Conservation (phyloP, 2,888 invertebrate genomes). For the Drosophila falleni region DNA sequence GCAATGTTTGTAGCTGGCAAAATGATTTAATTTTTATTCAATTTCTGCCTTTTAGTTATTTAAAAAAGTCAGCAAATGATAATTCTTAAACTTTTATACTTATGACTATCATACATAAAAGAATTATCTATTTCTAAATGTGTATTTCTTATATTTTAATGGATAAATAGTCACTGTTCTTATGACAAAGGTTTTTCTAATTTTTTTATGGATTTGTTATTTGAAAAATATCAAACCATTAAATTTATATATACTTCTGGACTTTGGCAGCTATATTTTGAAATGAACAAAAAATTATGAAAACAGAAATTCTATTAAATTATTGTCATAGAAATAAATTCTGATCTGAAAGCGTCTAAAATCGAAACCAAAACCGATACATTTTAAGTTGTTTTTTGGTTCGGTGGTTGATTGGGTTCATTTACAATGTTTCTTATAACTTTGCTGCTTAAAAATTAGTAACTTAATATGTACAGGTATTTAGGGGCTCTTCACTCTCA, state of each 20-base stretch:
- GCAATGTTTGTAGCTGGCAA: not conserved
- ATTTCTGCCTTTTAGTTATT: not conserved
- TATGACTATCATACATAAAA: not conserved
- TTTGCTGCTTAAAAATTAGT: not conserved
- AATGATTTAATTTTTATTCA: not conserved
- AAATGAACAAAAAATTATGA: too few relatives aligned
- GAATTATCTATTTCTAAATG: not conserved
- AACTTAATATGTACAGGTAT: constrained; percentile 1
- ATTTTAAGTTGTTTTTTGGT: too few relatives aligned
- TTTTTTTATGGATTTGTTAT: too few relatives aligned
- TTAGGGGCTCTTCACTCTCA: not conserved
- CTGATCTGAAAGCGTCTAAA: too few relatives aligned
- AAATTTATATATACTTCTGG: too few relatives aligned
- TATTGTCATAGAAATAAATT: too few relatives aligned
- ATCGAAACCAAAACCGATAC: too few relatives aligned
- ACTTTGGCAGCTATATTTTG: too few relatives aligned
- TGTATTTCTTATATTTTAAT: too few relatives aligned
- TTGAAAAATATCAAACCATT: too few relatives aligned
- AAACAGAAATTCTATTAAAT: too few relatives aligned
- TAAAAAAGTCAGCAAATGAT: not conserved
- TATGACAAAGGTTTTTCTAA: too few relatives aligned
- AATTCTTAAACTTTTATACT: not conserved
- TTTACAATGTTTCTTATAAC: not conserved
- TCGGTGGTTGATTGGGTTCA: not conserved
- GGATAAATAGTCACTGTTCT: not conserved